Evolutionary conservation across 2,797 vertebrate genomes (phyloP).

Genomic region (Anomalospiza imberbis): DNA sequence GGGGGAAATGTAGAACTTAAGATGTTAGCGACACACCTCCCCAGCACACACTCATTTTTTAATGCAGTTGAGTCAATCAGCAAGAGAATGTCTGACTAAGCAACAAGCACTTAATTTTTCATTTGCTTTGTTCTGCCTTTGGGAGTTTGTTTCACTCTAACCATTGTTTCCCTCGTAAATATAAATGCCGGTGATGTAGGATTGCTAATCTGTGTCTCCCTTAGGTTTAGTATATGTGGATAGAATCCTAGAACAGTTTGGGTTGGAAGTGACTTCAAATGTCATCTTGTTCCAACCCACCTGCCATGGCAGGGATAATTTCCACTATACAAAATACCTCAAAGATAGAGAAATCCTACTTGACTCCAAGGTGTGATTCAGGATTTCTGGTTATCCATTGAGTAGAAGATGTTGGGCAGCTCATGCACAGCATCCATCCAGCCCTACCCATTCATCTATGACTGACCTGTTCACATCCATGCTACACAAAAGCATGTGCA

Average conservation of each 20-base stretch:
- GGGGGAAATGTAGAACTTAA: neutral
- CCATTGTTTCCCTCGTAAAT: neutral
- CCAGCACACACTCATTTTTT: neutral
- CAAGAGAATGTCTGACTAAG: neutral
- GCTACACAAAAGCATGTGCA: neutral
- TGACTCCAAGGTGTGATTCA: neutral
- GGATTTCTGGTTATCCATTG: neutral
- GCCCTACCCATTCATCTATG: neutral
- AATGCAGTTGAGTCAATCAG: neutral
- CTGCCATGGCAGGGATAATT: neutral
- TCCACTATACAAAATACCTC: neutral
- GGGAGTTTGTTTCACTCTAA: neutral
- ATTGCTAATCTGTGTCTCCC: neutral
- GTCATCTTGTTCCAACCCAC: neutral
- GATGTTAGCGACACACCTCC: neutral
- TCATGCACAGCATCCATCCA: neutral
- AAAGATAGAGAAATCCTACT: neutral
- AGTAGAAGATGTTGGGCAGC: neutral
- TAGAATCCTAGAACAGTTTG: neutral
- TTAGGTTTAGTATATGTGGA: neutral
- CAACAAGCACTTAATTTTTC: neutral
- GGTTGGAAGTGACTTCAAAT: neutral
- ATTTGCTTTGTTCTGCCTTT: neutral
- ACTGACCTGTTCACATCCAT: neutral
- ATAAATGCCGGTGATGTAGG: neutral